phyloP scores from a whole-genome alignment of 2,113 vertebrate species.

The Sphaerodactylus townsendi region DNA sequence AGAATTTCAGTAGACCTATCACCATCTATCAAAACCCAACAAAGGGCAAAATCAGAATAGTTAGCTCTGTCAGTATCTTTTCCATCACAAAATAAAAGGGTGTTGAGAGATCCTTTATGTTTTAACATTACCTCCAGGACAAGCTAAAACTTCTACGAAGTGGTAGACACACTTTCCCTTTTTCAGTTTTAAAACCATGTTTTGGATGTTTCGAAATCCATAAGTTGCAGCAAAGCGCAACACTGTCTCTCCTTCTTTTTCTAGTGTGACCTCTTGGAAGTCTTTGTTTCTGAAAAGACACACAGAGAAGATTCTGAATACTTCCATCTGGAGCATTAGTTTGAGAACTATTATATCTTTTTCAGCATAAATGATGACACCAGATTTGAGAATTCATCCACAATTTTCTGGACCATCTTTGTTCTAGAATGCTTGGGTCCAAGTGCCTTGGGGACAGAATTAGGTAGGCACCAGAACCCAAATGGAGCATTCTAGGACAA shows the following conservation, averaged over 20 bases:
- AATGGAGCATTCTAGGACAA: too few species aligned
- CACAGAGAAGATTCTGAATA: neutral
- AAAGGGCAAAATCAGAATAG: neutral
- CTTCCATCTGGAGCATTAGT: neutral
- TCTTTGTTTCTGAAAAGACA: conserved; percentile 87
- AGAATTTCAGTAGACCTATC: neutral
- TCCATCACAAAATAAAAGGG: neutral
- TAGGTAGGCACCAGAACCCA: too few species aligned
- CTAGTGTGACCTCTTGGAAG: conserved; percentile 92
- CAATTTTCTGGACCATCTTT: too few species aligned
- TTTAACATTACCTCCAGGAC: conserved; percentile 86
- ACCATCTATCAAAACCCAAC: neutral
- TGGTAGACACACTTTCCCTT: conserved; percentile 90
- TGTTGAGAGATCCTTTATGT: neutral
- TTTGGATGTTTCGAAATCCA: conserved; percentile 95
- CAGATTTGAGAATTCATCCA: too few species aligned
- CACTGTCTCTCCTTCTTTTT: conserved; percentile 88
- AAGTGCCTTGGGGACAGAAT: too few species aligned
- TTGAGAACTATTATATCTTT: too few species aligned
- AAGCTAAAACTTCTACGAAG: conserved; percentile 94
- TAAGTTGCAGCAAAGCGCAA: conserved; percentile 92
- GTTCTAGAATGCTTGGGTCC: too few species aligned
- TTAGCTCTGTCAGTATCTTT: neutral
- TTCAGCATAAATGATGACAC: too few species aligned
- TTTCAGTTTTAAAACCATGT: conserved; percentile 88